Base-by-base conservation (phyloP, 2,888 invertebrate genomes). In the Xiphydria camelus region DNA sequence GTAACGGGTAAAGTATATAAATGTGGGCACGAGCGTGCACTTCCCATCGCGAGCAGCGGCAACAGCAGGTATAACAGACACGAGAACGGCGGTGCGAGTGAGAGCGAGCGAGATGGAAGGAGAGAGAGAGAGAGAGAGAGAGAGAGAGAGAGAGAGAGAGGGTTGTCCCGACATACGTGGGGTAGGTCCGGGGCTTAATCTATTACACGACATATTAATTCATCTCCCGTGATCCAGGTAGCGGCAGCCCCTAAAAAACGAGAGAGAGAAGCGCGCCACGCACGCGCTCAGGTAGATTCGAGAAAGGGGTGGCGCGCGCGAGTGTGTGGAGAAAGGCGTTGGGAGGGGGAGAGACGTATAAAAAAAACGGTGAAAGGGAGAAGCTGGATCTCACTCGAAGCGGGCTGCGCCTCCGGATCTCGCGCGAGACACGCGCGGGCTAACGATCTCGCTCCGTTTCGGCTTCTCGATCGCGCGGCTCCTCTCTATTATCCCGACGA, bases 251-350 rank as follows among this genome's bases (percentile, higher is more conserved):
- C n/a, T 17, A 9, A 25, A 36, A 23, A 40, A 20, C 20, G 17
- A n/a, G n/a, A 37, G 33, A n/a, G 49, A 38, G 53, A 60, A 64
- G 60, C 61, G 62, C 60, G 66, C 57, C 66, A 49, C 57, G 66
- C 70, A 68, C 70, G 70, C 70, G 70, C 57, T 55, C 70, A 70
- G 70, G 70, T 70, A 68, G 61, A 29, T 37, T n/a, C 35, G 12
- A 44, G 57, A 62, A 66, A 61, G 62, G 64, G 67, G 61, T 57
- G 59, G 36, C 18, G 26, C n/a, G n/a, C n/a, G n/a, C n/a, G n/a
- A n/a, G n/a, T n/a, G n/a, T n/a, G n/a, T n/a, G n/a, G n/a, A n/a
- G n/a, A n/a, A n/a, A n/a, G n/a, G n/a, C n/a, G n/a, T n/a, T n/a
- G n/a, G n/a, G n/a, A n/a, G n/a, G n/a, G n/a, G n/a, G n/a, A n/a